These are phyloP conservation scores for Rallus crepitans DNA, from an alignment of 2,797 vertebrate genomes.

Conservation along the genomic window DNA sequence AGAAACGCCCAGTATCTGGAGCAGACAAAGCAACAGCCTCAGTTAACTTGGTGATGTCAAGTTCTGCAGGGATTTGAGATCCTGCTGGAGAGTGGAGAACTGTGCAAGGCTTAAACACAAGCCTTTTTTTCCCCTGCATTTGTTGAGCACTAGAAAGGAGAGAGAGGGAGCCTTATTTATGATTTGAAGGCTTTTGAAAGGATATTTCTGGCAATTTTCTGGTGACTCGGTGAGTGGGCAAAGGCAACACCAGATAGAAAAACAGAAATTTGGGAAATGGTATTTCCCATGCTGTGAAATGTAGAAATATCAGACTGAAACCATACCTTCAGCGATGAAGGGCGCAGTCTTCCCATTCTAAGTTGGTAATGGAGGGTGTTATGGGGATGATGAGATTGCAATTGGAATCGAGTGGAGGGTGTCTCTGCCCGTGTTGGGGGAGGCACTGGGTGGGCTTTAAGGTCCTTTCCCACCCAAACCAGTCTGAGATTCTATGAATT, in stretches of 20 bases:
- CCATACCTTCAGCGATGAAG: not conserved
- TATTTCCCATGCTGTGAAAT: not conserved
- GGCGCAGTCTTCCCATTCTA: not conserved
- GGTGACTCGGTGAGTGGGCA: not conserved
- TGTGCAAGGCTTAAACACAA: not conserved
- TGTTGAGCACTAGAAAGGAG: not conserved
- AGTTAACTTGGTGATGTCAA: not conserved
- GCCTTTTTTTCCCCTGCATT: not conserved
- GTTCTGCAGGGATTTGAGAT: not conserved
- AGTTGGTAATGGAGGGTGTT: not conserved
- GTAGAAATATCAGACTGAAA: not conserved
- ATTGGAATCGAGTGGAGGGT: not conserved
- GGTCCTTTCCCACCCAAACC: no score
- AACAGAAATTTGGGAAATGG: not conserved
- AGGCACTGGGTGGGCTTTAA: no score
- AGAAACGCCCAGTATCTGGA: rapidly evolving
- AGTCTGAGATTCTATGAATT: not conserved
- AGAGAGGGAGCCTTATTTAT: not conserved
- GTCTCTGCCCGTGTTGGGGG: no score
- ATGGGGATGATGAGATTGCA: not conserved
- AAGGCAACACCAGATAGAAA: not conserved
- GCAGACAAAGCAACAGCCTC: not conserved
- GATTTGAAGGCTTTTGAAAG: not conserved
- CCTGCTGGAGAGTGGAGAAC: not conserved
- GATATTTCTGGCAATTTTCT: not conserved